phyloP scores from a whole-genome alignment of 2,888 invertebrate species.

The Drosophila nr. perissopoda region DNA sequence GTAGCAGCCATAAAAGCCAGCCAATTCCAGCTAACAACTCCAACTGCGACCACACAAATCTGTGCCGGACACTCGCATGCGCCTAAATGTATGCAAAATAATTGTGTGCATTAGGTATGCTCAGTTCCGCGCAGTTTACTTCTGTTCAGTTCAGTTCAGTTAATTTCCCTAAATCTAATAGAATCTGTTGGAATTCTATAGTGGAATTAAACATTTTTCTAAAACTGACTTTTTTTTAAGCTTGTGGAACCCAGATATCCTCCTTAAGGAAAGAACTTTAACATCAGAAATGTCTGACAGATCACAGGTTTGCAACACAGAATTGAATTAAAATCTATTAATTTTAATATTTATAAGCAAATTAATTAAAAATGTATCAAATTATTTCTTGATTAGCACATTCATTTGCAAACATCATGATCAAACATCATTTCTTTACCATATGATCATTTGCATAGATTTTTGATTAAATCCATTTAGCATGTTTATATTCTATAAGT shows the following conservation, averaged over 20 bases:
- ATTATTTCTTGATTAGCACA: neutral
- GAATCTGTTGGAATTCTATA: neutral
- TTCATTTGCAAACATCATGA: neutral
- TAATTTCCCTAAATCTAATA: neutral
- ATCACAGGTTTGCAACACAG: too few species aligned
- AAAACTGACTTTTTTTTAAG: neutral
- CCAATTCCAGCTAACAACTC: conserved; percentile 25
- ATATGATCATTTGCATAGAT: neutral
- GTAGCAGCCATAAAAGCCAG: conserved; percentile 40
- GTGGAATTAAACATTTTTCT: accelerated
- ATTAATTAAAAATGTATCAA: neutral
- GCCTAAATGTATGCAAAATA: conserved; percentile 76
- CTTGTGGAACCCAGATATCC: accelerated
- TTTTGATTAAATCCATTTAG: neutral
- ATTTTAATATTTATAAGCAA: neutral
- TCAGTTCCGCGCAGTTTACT: conserved; percentile 35
- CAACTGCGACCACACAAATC: conserved; percentile 39
- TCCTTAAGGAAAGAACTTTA: neutral
- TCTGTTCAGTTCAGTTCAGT: neutral
- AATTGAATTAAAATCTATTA: neutral
- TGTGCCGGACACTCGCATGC: conserved; percentile 43
- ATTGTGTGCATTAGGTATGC: conserved; percentile 74
- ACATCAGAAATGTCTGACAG: too few species aligned
- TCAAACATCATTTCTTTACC: neutral
- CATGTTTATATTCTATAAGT: neutral